Conservation (phyloP, 2,888 invertebrate species). For the Metellina segmentata region DNA sequence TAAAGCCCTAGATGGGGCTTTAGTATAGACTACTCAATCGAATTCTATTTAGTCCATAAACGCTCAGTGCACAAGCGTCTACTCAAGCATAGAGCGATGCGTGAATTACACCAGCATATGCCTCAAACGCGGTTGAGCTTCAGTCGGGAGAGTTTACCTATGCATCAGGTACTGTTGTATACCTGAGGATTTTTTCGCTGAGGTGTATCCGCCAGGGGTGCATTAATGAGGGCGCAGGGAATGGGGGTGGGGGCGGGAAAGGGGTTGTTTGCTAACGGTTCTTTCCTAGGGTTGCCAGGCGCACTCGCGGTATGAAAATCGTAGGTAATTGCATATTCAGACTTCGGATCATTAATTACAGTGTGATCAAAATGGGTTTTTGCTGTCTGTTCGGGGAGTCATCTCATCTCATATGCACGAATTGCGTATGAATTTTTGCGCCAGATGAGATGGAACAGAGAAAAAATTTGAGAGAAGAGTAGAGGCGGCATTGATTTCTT, state of each 20-base stretch:
- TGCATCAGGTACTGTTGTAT: slow-evolving; percentile 27
- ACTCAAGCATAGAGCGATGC: slow-evolving; percentile 1
- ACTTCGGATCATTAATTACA: slow-evolving; percentile 35
- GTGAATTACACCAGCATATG: slow-evolving; percentile 53
- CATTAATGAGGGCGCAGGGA: slow-evolving; percentile 55
- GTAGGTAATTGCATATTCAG: slow-evolving; percentile 23
- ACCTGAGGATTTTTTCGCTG: slow-evolving; percentile 44
- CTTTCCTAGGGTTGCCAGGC: slow-evolving; percentile 36
- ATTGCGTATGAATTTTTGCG: not conserved
- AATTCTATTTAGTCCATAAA: slow-evolving; percentile 55
- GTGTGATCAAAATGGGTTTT: not conserved
- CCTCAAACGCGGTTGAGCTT: slow-evolving; percentile 57
- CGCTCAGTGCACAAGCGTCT: slow-evolving; percentile 36
- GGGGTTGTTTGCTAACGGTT: slow-evolving; percentile 48
- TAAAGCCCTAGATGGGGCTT: too few species aligned
- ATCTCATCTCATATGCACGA: not conserved
- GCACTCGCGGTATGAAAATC: slow-evolving; percentile 17
- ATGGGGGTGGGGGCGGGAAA: slow-evolving; percentile 18
- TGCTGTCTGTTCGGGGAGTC: not conserved
- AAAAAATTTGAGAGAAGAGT: too few species aligned
- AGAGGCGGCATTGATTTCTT: too few species aligned
- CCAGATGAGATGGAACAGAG: too few species aligned
- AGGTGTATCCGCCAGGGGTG: slow-evolving; percentile 49
- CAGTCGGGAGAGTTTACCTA: not conserved
- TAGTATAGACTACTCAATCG: slow-evolving; percentile 54